phyloP scores from a whole-genome alignment of 2,888 invertebrate genomes.

The Tinea trinotella region DNA sequence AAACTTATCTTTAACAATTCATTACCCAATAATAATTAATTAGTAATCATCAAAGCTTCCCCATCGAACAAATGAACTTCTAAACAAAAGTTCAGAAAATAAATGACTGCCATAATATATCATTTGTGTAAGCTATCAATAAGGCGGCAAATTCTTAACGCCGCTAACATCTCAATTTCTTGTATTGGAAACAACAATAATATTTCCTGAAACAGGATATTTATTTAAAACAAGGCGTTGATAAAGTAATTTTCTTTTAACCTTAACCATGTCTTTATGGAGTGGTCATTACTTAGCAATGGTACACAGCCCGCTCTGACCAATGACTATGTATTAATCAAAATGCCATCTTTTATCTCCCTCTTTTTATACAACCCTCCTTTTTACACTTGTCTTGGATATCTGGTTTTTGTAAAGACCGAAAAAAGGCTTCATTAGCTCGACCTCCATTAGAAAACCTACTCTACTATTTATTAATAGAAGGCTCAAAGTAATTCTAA shows the following conservation, averaged over 20 bases:
- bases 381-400: constrained; percentile 58
- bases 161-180: constrained; percentile 67
- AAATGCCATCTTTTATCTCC: constrained; percentile 66
- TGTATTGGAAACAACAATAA: constrained; percentile 70
- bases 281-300: constrained; percentile 72
- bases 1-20: constrained; percentile 13
- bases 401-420: constrained; percentile 41
- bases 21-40: constrained; percentile 17
- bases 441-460: not conserved
- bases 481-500: not conserved
- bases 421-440: not conserved
- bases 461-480: not conserved
- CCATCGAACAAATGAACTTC: constrained; percentile 20
- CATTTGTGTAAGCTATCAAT: constrained; percentile 66
- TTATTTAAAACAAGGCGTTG: constrained; percentile 73
- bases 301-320: constrained; percentile 71
- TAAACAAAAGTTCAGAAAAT: constrained; percentile 41
- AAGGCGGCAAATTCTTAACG: constrained; percentile 62
- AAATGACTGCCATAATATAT: constrained; percentile 58
- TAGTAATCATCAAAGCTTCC: constrained; percentile 20
- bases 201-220: constrained; percentile 73
- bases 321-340: constrained; percentile 71
- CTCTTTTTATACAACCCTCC: constrained; percentile 46
- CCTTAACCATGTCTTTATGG: constrained; percentile 73
- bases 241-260: constrained; percentile 74